Base-by-base conservation (phyloP, 2,888 invertebrate species). In the Catocala sponsa region DNA sequence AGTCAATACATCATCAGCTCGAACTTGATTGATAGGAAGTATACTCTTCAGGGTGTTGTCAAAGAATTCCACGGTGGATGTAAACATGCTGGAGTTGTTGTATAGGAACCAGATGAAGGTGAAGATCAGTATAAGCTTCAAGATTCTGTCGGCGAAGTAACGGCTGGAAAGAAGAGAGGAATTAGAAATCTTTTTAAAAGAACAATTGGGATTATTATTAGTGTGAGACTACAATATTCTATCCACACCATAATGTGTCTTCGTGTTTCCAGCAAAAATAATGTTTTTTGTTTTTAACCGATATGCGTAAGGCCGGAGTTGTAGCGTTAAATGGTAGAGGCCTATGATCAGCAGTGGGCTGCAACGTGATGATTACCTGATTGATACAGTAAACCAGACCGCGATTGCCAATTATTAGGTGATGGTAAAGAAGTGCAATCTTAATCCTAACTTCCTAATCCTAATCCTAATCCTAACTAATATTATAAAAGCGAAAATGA, bases 51-150 rank as follows among this genome's bases (percentile, higher is more conserved):
- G 54, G 0, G 84, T 80, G 2, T 54, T 76, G 68, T 91, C 90
- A 4, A 88, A 70, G 0, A 79, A 70, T 13, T 85, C 86, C 11
- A 92, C 73, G 0, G 82, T 70, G 0, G 81, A 74, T 0, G 85
- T 73, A 66, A 91, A 83, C 1, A 83, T 41, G 6, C 84, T 75
- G 0, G 74, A 73, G 55, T 88, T 79, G 25, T 81, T 83, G 77
- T 88, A 92, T 2, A 94, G 52, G 44, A 85, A 79, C 91, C 91
- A 93, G 0, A 74, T 55, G 1, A 92, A 12, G 0, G 91, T 59
- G 0, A 70, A 59, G 56, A 84, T 64, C 53, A 92, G 78, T 0
- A 91, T 5, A 0, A 84, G 54, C 62, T 89, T 89, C 50, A 83
- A 54, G 2, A 87, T 61, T 7, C 88, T 59, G 63, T 93, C 92